Evolutionary conservation across 2,888 invertebrate species (phyloP), one percentile per base, ranked within the genome.

Genomic region (Himalopsyche anomala): DNA sequence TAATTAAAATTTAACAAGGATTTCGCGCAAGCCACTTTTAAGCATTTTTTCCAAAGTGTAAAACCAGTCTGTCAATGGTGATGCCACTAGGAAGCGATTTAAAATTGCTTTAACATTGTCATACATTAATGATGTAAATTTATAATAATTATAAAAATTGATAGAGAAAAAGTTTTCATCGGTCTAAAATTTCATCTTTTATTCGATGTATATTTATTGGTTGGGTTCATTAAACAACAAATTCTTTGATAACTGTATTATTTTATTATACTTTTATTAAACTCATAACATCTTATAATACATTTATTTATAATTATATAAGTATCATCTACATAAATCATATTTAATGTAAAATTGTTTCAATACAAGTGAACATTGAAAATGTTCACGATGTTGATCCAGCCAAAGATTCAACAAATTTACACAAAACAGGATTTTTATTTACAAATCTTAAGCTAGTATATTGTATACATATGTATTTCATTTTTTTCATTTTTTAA

Each of bases 381-480:
- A 36, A 36, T 74, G 36, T 15, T 12, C 74, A 74, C 74, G 74
- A 12, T 74, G 28, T 74, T 74, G 80, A 85, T 80, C 86, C 86
- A 86, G 86, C 86, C 86, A 81, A 81, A 74, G 69, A 74, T 80
- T 80, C 80, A 81, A 84, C 84, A 86, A 81, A 80, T 81, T 80
- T 9, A 74, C 74, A 84, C 84, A 69, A 69, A 84, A 28, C 28
- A 80, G 42, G 80, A 19, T 80, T 80, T 45, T 17, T 80, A 45
- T 80, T 80, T 80, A 51, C 51, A 45, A 40, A 45, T 42, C 51
- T 80, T 80, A 80, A 42, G n/a, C 55, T 42, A 81, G 2, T 81
- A 28, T 12, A 81, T 51, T 54, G 81, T 45, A 81, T 81, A 28
- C 81, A 81, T 45, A 81, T 36, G 9, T 17, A 4, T 42, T 12